Base-by-base conservation (phyloP, 1,140 invertebrate species). In the Pogonomyrmex californicus region DNA sequence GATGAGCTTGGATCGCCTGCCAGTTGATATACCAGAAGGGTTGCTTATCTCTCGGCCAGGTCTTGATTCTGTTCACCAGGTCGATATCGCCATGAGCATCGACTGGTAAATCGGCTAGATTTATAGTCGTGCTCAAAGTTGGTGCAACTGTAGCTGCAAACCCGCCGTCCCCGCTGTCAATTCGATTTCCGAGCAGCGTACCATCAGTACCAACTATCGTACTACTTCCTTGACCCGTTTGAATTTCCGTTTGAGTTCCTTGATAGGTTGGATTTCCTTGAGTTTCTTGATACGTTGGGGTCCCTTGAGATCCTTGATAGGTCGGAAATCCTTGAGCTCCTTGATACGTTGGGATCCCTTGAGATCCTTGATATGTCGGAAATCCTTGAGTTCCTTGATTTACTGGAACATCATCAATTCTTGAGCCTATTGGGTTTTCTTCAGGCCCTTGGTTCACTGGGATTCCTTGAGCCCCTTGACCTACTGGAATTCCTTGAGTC, bases 11-110 rank as follows among this genome's bases (percentile, higher is more conserved):
- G 23, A 96, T 96, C 2, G 95, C 93, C 44, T 93, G 92, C 92
- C 95, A 95, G 83, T 97, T 97, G 3, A 96, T 44, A 51, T 95
- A 96, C 96, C 96, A 96, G 87, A 96, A 96, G 0, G 96, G 96
- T 86, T 94, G 93, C n/a, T 95, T 95, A 5, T 96, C 96, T 0
- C 93, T 91, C 4, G 96, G 96, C 94, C 96, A 94, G 12, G 94
- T 86, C 23, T 96, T 93, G 2, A 96, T 92, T 47, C 95, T 91
- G 66, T 96, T 95, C 1, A 96, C 90, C 3, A 96, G 89, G 33
- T 95, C 92, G 30, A 89, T 87, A 41, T 96, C 96, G 4, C 96
- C 96, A 51, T 88, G 88, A 9, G 95, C 95, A 81, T 96, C 95
- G 4, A 96, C 92, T 0, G 96, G 95, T 76, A 44, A 93, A 85